phyloP scores from a whole-genome alignment of 2,888 invertebrate species.

The Steinernema scapterisci region DNA sequence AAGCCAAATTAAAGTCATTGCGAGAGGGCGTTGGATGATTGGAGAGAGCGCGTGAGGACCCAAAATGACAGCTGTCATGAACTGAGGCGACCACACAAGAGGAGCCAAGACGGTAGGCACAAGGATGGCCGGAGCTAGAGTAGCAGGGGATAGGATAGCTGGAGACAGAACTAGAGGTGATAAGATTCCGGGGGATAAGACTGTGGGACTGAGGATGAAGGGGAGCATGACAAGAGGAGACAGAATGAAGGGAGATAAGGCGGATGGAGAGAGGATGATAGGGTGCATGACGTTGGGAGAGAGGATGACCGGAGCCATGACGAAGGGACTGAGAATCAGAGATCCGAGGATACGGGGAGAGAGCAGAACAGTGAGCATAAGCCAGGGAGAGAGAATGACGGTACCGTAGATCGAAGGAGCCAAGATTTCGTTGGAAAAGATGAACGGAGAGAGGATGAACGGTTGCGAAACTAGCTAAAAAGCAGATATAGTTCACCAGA shows the following conservation, averaged over 20 bases:
- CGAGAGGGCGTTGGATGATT: no score
- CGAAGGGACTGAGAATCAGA: constrained; percentile 45
- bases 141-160: neutral
- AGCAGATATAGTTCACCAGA: no score
- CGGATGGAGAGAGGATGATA: neutral
- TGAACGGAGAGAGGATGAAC: constrained; percentile 19
- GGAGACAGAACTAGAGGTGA: neutral
- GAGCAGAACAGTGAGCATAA: constrained; percentile 49
- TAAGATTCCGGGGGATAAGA: neutral
- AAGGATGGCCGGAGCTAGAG: neutral
- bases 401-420: neutral
- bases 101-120: neutral
- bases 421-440: neutral
- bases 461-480: constrained; percentile 44
- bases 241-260: neutral
- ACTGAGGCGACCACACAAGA: neutral
- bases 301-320: constrained; percentile 46
- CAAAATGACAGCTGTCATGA: neutral
- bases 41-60: no score
- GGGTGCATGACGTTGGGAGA: neutral
- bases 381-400: constrained; percentile 44
- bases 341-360: constrained; percentile 47
- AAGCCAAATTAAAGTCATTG: no score
- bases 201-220: neutral
- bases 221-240: neutral